Evolutionary conservation across 2,797 vertebrate genomes (phyloP).

Genomic region (Ptychadena robeensis): DNA sequence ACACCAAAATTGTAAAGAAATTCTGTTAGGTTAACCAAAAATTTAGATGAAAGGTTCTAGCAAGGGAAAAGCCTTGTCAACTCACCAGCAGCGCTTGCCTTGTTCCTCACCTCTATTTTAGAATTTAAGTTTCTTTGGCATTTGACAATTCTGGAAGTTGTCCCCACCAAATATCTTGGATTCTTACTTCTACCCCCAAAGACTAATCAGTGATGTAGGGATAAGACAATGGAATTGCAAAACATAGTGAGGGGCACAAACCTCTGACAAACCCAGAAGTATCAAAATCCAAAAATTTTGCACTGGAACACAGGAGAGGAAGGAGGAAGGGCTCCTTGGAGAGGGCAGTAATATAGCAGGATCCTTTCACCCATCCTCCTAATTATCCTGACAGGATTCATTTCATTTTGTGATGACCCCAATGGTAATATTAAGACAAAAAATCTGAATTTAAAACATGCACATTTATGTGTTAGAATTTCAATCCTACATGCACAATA

Average conservation of each 20-base stretch:
- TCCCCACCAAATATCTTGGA: not conserved
- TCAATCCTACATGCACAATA: constrained; percentile 34
- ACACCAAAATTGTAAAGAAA: not conserved
- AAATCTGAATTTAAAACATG: constrained; percentile 13
- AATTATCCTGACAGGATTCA: not conserved
- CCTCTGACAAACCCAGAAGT: not conserved
- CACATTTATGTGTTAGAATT: not conserved
- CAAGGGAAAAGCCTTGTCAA: not conserved
- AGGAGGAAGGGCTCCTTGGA: not conserved
- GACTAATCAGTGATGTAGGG: not conserved
- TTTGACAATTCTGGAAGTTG: not conserved
- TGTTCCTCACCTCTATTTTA: not conserved
- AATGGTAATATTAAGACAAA: no score
- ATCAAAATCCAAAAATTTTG: not conserved
- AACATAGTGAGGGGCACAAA: not conserved
- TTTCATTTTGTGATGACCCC: not conserved
- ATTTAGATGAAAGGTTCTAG: not conserved
- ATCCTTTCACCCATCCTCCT: not conserved
- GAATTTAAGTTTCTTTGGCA: not conserved
- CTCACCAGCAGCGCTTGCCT: not conserved
- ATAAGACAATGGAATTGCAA: not conserved
- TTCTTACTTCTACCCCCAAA: not conserved
- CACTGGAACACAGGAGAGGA: no score
- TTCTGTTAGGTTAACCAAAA: not conserved
- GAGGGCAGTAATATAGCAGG: not conserved